phyloP scores from a whole-genome alignment of 2,113 vertebrate species.

The Notarius quadriscutis region DNA sequence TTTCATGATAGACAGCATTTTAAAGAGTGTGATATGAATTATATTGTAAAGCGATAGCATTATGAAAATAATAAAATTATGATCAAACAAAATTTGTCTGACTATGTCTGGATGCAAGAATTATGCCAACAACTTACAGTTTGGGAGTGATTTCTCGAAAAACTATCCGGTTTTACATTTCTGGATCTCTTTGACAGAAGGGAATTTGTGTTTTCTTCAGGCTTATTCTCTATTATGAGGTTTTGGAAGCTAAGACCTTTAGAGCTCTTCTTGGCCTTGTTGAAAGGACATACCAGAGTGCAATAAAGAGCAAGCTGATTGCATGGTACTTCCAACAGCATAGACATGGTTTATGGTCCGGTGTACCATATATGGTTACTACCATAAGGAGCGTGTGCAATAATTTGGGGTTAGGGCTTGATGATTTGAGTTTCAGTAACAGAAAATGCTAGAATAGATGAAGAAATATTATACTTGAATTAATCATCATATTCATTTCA shows the following conservation, averaged over 20 bases:
- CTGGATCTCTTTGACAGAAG: constrained; percentile 55
- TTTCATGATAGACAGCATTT: constrained; percentile 33
- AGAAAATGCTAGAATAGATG: constrained; percentile 9
- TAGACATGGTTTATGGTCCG: constrained; percentile 52
- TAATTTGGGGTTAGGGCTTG: constrained; percentile 47
- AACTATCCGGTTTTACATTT: constrained; percentile 39
- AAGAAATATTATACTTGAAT: constrained; percentile 5
- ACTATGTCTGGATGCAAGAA: background rate
- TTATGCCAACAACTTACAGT: background rate
- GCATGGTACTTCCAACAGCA: constrained; percentile 45
- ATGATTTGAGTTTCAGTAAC: constrained; percentile 31
- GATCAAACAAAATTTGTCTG: constrained; percentile 15
- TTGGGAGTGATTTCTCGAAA: constrained; percentile 25
- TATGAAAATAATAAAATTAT: constrained; percentile 18
- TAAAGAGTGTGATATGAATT: constrained; percentile 26
- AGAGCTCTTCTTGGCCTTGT: constrained; percentile 43
- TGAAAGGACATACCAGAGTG: constrained; percentile 64
- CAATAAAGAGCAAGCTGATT: constrained; percentile 52
- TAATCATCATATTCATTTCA: background rate
- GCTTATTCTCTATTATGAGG: constrained; percentile 62
- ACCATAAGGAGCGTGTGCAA: constrained; percentile 25
- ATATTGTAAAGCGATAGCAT: background rate
- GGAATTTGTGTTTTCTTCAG: constrained; percentile 52
- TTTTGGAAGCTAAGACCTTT: constrained; percentile 48
- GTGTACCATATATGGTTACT: constrained; percentile 3